Evolutionary conservation across 2,113 vertebrate species (phyloP).

Genomic region (Prunella fulvescens): DNA sequence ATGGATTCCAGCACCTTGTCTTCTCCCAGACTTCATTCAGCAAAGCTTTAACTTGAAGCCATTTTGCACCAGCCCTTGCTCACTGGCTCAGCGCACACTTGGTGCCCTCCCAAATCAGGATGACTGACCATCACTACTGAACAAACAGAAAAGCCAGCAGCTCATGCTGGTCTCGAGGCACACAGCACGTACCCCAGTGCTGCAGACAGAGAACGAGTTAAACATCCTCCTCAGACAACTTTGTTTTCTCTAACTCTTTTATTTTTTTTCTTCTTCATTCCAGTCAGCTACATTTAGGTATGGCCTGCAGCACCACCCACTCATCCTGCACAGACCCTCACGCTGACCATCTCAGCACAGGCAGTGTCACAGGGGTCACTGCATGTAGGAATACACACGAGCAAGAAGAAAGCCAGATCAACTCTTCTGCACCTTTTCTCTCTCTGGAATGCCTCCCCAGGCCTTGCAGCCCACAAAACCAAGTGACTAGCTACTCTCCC

Average conservation of each 20-base stretch:
- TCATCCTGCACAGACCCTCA: neutral
- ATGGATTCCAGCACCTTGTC: neutral
- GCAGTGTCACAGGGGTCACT: rapidly evolving
- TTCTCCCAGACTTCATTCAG: neutral
- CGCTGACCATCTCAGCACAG: too few species aligned
- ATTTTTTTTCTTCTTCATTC: neutral
- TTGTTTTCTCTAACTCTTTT: neutral
- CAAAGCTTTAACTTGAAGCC: neutral
- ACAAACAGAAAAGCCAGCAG: neutral
- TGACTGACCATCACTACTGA: neutral
- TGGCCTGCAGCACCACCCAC: neutral
- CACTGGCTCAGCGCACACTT: neutral
- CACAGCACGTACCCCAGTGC: rapidly evolving
- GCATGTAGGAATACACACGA: rapidly evolving
- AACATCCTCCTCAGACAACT: neutral
- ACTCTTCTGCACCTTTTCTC: neutral
- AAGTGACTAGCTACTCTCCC: neutral
- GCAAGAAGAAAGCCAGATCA: neutral
- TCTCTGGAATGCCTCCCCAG: neutral
- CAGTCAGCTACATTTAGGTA: neutral
- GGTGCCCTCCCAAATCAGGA: neutral
- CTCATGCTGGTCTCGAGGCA: rapidly evolving
- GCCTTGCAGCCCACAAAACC: neutral
- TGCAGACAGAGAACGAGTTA: neutral
- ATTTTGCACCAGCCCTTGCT: neutral